phyloP scores from a whole-genome alignment of 2,797 vertebrate genomes.

The Balearica regulorum region DNA sequence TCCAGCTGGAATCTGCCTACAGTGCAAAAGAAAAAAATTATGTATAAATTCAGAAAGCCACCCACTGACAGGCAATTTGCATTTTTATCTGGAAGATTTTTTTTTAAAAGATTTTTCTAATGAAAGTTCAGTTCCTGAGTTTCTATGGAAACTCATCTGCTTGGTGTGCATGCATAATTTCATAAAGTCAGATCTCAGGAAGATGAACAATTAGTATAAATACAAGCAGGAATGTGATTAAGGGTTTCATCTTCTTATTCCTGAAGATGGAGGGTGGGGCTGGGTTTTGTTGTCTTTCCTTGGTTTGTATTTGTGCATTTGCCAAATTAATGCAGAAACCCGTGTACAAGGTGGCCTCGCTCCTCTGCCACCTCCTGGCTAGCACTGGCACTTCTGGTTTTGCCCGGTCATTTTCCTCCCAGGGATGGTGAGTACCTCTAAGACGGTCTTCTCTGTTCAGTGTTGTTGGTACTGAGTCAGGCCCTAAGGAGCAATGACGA shows the following conservation, averaged over 20 bases:
- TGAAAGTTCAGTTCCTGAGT: constrained; percentile 72
- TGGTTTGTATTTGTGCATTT: neutral
- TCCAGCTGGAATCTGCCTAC: constrained; percentile 67
- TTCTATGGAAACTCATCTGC: constrained; percentile 77
- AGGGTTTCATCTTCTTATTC: constrained; percentile 30
- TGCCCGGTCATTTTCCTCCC: neutral
- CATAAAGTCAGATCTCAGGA: constrained; percentile 66
- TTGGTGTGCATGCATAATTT: constrained; percentile 71
- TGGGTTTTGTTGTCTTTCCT: neutral
- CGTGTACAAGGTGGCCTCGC: neutral
- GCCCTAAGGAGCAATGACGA: neutral
- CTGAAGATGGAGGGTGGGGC: neutral
- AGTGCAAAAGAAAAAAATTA: constrained; percentile 41
- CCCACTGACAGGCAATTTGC: constrained; percentile 73
- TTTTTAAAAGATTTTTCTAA: constrained; percentile 52
- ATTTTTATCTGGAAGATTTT: constrained; percentile 77
- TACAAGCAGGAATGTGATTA: constrained; percentile 48
- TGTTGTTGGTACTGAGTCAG: neutral
- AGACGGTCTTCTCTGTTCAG: neutral
- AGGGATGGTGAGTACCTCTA: neutral
- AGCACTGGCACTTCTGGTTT: neutral
- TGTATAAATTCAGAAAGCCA: constrained; percentile 56
- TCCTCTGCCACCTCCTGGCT: constrained; percentile 60
- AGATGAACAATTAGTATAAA: constrained; percentile 67
- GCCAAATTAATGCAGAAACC: neutral